These are phyloP conservation scores for Mycetomoellerius zeteki DNA, from an alignment of 1,140 invertebrate species.

Conservation along the genomic window DNA sequence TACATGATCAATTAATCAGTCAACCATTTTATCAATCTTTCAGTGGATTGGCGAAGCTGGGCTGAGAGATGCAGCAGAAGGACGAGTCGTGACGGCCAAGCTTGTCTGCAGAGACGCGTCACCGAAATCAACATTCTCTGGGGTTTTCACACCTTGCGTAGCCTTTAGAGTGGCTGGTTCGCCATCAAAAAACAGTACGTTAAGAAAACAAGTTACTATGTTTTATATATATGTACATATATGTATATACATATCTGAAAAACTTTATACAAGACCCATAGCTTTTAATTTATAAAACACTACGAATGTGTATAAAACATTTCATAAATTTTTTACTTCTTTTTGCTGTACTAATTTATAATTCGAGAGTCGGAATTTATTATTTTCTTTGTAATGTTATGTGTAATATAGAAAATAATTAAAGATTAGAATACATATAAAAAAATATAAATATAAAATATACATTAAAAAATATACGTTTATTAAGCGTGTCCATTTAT, in stretches of 20 bases:
- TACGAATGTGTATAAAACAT: background rate
- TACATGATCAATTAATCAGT: slow-evolving; percentile 13
- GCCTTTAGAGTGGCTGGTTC: slow-evolving; percentile 94
- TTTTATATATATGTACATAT: background rate
- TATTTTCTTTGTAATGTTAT: background rate
- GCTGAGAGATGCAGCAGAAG: slow-evolving; percentile 91
- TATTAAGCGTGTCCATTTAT: background rate
- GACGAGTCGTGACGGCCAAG: slow-evolving; percentile 92
- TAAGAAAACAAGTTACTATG: slow-evolving; percentile 50
- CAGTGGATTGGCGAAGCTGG: slow-evolving; percentile 94
- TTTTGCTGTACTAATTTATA: background rate
- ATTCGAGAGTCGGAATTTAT: background rate
- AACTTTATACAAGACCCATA: background rate
- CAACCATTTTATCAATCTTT: slow-evolving; percentile 74
- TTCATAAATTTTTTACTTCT: background rate
- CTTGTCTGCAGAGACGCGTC: slow-evolving; percentile 93
- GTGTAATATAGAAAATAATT: background rate
- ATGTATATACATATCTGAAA: background rate
- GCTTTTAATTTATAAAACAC: background rate
- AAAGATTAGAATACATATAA: background rate
- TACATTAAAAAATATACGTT: background rate
- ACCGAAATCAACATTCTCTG: slow-evolving; percentile 85
- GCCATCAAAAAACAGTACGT: slow-evolving; percentile 91
- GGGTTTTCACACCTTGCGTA: slow-evolving; percentile 93
- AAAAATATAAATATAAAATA: background rate